Conservation (phyloP, 1,140 invertebrate species). For the Conopomorpha cramerella region DNA sequence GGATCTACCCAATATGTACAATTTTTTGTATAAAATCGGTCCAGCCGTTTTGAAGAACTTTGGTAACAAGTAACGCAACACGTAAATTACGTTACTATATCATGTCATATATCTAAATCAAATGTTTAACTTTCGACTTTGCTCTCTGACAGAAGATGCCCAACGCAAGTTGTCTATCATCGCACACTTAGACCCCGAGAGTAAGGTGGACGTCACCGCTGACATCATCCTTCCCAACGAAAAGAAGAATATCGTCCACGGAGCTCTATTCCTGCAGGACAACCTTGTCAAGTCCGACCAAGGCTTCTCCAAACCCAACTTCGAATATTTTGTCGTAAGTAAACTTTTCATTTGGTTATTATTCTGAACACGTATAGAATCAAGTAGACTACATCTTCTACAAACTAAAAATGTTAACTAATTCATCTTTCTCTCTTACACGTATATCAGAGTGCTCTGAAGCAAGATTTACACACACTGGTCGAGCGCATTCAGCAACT, state of each 20-base stretch:
- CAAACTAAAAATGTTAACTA: no score
- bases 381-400: no score
- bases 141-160: conserved; percentile 38
- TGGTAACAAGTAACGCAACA: no score
- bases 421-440: no score
- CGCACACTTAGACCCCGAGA: conserved; percentile 65
- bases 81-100: no score
- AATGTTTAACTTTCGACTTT: no score
- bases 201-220: conserved; percentile 66
- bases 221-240: conserved; percentile 58
- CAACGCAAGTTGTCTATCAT: conserved; percentile 59
- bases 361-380: no score
- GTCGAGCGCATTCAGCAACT: conserved; percentile 26
- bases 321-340: conserved; percentile 63
- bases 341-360: no score
- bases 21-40: no score
- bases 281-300: conserved; percentile 73
- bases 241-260: conserved; percentile 65
- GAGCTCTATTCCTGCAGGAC: conserved; percentile 66
- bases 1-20: no score
- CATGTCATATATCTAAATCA: no score
- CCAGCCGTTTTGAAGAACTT: no score
- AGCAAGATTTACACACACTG: conserved; percentile 26
- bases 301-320: conserved; percentile 65
- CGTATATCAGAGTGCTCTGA: conserved; percentile 30